Percentiles rank a stretch among this genome's conserved stretches.
Evolutionary conservation across 1,140 invertebrate genomes (phyloP).

Genomic region (Macrobrachium nipponense): DNA sequence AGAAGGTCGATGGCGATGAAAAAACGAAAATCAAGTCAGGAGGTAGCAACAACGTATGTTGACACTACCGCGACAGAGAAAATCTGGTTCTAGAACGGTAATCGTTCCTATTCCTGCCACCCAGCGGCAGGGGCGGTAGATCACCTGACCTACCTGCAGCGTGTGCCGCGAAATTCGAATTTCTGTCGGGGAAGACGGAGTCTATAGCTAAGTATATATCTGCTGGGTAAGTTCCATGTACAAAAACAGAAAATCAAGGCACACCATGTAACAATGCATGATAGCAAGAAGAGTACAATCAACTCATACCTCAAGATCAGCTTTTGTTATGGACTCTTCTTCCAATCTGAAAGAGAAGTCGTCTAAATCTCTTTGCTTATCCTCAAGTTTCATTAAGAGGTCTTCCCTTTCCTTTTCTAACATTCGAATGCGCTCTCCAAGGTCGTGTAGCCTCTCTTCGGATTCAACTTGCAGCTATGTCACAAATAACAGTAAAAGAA

Average conservation of each 20-base stretch:
- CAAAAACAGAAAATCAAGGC: not conserved
- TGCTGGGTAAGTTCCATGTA: too few relatives aligned
- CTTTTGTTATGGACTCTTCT: constrained; percentile 64
- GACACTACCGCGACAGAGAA: too few relatives aligned
- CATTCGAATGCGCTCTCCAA: constrained; percentile 81
- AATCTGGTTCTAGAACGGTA: too few relatives aligned
- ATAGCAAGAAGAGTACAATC: not conserved
- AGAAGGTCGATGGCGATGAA: too few relatives aligned
- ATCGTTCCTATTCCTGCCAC: too few relatives aligned
- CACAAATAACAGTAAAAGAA: not conserved
- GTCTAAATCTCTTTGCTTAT: constrained; percentile 88
- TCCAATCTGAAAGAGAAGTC: constrained; percentile 87
- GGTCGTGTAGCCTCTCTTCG: constrained; percentile 80
- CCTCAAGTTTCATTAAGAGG: constrained; percentile 80
- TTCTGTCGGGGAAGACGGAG: too few relatives aligned
- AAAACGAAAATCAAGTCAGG: too few relatives aligned
- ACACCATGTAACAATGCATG: not conserved
- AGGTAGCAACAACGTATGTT: too few relatives aligned
- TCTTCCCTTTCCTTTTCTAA: constrained; percentile 78
- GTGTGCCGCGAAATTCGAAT: too few relatives aligned
- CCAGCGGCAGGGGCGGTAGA: too few relatives aligned
- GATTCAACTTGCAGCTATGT: constrained; percentile 57
- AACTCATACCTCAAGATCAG: constrained; percentile 66
- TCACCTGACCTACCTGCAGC: too few relatives aligned
- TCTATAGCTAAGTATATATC: too few relatives aligned